Evolutionary conservation across 2,888 invertebrate species (phyloP).

Genomic region (Spialia ferax): DNA sequence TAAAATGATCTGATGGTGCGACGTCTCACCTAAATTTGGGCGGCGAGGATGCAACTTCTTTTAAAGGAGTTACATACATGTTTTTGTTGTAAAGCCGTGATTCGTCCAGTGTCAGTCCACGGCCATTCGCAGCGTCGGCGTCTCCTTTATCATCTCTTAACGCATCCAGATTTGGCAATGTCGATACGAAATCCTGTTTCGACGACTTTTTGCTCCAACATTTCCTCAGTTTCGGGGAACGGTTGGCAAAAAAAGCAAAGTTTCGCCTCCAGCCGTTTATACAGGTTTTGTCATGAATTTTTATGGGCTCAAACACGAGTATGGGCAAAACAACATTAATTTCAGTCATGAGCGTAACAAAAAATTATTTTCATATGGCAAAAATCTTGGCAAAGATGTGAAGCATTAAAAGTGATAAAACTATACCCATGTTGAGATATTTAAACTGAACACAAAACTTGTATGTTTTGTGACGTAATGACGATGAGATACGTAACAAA

Average conservation of each 20-base stretch:
- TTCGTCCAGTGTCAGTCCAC: constrained; percentile 60
- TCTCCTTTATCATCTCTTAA: constrained; percentile 83
- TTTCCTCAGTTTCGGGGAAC: constrained; percentile 84
- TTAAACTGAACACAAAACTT: neutral
- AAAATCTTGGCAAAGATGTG: constrained; percentile 18
- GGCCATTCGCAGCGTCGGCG: constrained; percentile 65
- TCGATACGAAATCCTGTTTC: constrained; percentile 84
- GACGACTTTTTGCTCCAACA: constrained; percentile 78
- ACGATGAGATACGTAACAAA: constrained; percentile 2
- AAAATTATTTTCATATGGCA: constrained; percentile 48
- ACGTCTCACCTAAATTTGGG: constrained; percentile 43
- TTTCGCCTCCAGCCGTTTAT: constrained; percentile 80
- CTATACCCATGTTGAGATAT: constrained; percentile 8
- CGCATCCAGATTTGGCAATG: constrained; percentile 84
- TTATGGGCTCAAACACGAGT: constrained; percentile 73
- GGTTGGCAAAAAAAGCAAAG: constrained; percentile 73
- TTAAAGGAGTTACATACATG: constrained; percentile 53
- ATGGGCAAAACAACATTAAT: constrained; percentile 64
- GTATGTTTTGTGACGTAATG: constrained; percentile 6
- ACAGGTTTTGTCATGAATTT: constrained; percentile 84
- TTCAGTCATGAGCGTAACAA: constrained; percentile 64
- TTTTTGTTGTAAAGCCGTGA: constrained; percentile 55
- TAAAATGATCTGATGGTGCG: constrained; percentile 45
- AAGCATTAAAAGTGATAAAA: constrained; percentile 22
- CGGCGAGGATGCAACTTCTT: constrained; percentile 52